phyloP scores from a whole-genome alignment of 2,888 invertebrate species.

The Lordiphosa andalusiaca region DNA sequence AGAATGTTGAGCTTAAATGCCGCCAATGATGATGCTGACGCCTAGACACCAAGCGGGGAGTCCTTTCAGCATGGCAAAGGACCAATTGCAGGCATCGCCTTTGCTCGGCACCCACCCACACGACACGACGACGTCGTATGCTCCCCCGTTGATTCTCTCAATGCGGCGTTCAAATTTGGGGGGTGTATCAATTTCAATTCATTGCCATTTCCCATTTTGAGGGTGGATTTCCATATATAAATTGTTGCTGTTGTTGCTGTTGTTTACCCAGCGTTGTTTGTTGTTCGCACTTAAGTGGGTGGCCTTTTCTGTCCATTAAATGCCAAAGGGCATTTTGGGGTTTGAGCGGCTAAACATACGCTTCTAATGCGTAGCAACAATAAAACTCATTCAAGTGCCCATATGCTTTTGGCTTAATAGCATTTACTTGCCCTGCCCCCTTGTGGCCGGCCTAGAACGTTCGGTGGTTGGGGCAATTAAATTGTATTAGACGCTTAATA shows the following conservation, averaged over 20 bases:
- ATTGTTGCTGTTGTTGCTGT: slow-evolving; percentile 60
- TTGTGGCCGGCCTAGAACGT: slow-evolving; percentile 17
- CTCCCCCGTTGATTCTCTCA: slow-evolving; percentile 65
- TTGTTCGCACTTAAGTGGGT: slow-evolving; percentile 70
- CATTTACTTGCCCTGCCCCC: slow-evolving; percentile 30
- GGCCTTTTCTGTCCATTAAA: slow-evolving; percentile 46
- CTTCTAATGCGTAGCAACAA: slow-evolving; percentile 49
- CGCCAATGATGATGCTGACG: slow-evolving; percentile 60
- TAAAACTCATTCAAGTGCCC: slow-evolving; percentile 64
- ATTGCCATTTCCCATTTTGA: slow-evolving; percentile 58
- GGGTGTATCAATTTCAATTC: slow-evolving; percentile 76
- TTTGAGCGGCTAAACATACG: slow-evolving; percentile 19
- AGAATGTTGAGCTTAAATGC: slow-evolving; percentile 30
- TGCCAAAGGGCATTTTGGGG: slow-evolving; percentile 56
- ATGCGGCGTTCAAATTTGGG: slow-evolving; percentile 71
- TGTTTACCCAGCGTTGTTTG: slow-evolving; percentile 29
- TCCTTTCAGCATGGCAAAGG: slow-evolving; percentile 38
- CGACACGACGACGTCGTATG: slow-evolving; percentile 32
- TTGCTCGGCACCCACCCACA: slow-evolving; percentile 36
- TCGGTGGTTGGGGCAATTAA: slow-evolving; percentile 53
- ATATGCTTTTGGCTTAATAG: slow-evolving; percentile 59
- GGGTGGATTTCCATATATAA: slow-evolving; percentile 63
- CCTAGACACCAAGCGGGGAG: slow-evolving; percentile 49
- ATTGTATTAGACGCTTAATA: slow-evolving; percentile 38
- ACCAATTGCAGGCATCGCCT: slow-evolving; percentile 35